Conservation (phyloP, 2,888 invertebrate species). For the Drosophila anomelani region DNA sequence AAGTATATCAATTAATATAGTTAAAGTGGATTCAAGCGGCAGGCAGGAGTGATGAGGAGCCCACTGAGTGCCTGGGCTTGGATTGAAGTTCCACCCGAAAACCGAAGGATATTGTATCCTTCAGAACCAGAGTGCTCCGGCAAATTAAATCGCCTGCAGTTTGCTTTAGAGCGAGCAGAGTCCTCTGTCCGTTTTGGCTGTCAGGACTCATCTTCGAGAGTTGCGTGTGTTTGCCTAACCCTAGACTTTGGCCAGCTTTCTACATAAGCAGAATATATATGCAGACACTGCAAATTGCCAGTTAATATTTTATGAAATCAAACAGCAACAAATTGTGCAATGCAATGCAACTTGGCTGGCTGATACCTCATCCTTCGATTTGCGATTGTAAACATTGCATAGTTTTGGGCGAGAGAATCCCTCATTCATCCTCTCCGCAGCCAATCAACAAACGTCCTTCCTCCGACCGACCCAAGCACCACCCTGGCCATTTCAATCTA, state of each 20-base stretch:
- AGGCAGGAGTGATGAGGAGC: conserved; percentile 9
- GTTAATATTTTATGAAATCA: conserved; percentile 79
- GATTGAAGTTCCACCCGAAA: conserved; percentile 17
- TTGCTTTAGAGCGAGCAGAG: conserved; percentile 38
- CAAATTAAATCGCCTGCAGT: conserved; percentile 71
- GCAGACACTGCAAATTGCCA: conserved; percentile 76
- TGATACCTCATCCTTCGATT: background rate
- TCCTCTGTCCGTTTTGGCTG: conserved; percentile 11
- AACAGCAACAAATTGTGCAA: conserved; percentile 76
- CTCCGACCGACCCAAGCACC: background rate
- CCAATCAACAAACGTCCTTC: conserved; percentile 1
- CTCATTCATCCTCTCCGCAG: conserved; percentile 2
- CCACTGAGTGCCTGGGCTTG: conserved; percentile 10
- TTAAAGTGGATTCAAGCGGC: conserved; percentile 63
- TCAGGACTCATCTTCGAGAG: conserved; percentile 33
- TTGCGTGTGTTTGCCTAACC: conserved; percentile 53
- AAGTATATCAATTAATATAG: conserved; percentile 79
- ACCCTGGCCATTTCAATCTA: conserved; percentile 14
- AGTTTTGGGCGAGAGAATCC: conserved; percentile 34
- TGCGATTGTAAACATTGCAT: conserved; percentile 44
- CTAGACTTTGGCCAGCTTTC: conserved; percentile 41
- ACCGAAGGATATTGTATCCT: conserved; percentile 31
- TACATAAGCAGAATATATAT: conserved; percentile 43
- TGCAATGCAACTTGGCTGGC: conserved; percentile 57
- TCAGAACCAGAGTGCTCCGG: conserved; percentile 24